Evolutionary conservation across 2,113 vertebrate genomes (phyloP).

Genomic region (Silurus glanis): DNA sequence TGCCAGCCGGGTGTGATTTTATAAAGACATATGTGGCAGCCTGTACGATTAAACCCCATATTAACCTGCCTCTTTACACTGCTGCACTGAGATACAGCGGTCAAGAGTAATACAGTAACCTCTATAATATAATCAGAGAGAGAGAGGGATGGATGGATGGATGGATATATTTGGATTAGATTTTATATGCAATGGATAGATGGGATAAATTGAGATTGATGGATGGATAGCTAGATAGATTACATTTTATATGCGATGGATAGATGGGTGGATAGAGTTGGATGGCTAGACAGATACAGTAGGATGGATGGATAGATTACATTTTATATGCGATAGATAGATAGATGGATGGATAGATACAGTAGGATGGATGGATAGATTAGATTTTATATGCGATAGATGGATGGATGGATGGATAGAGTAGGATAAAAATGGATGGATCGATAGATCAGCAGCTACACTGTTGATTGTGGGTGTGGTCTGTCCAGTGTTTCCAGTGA

Average conservation of each 20-base stretch:
- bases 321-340: too few species aligned
- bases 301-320: too few species aligned
- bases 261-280: neutral
- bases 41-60: neutral
- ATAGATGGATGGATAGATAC: neutral
- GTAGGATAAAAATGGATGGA: neutral
- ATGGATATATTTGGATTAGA: too few species aligned
- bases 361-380: neutral
- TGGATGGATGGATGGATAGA: neutral
- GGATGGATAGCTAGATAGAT: neutral
- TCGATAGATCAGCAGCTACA: neutral
- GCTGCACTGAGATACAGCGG: neutral
- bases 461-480: neutral
- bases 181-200: neutral
- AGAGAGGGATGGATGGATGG: neutral
- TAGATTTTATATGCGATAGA: too few species aligned
- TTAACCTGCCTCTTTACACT: neutral
- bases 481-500: neutral
- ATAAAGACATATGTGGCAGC: neutral
- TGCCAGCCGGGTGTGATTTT: neutral
- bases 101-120: neutral
- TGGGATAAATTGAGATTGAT: neutral
- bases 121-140: neutral
- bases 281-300: too few species aligned
- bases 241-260: too few species aligned